A percentile compares a stretch with the other conserved stretches of the same genome.
Evolutionary conservation across 2,797 vertebrate genomes (phyloP).

Genomic region (Podarcis siculus): DNA sequence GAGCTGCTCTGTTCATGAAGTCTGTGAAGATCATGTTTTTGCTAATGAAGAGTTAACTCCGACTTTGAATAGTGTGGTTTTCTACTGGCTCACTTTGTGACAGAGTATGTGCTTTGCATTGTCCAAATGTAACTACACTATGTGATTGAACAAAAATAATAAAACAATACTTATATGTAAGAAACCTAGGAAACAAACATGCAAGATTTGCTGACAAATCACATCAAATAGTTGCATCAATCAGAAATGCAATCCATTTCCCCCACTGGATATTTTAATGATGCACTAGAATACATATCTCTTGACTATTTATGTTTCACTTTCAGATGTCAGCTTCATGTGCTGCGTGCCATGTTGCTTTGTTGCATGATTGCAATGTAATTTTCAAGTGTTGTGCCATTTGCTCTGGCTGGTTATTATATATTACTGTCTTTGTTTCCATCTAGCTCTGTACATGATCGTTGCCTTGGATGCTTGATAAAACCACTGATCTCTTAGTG

Average conservation of each 20-base stretch:
- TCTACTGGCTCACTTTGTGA: too few relatives aligned
- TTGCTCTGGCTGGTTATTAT: slow-evolving; percentile 15
- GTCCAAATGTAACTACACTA: too few relatives aligned
- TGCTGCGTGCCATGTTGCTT: background rate
- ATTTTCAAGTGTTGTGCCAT: slow-evolving; percentile 40
- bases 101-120: too few relatives aligned
- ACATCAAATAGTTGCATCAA: background rate
- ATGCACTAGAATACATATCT: slow-evolving; percentile 6
- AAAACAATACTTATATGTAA: background rate
- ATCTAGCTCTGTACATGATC: slow-evolving; percentile 23
- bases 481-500: slow-evolving; percentile 4
- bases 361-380: slow-evolving; percentile 3
- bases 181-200: background rate
- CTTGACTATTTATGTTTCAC: background rate
- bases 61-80: too few relatives aligned
- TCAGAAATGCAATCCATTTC: background rate
- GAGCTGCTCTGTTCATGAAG: too few relatives aligned
- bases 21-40: too few relatives aligned
- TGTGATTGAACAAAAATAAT: too few relatives aligned
- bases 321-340: slow-evolving; percentile 29
- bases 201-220: background rate
- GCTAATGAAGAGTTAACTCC: too few relatives aligned
- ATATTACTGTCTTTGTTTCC: slow-evolving; percentile 28
- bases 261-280: background rate
- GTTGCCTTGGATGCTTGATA: slow-evolving; percentile 20